phyloP scores from a whole-genome alignment of 2,888 invertebrate genomes.

The Halocaridina rubra region DNA sequence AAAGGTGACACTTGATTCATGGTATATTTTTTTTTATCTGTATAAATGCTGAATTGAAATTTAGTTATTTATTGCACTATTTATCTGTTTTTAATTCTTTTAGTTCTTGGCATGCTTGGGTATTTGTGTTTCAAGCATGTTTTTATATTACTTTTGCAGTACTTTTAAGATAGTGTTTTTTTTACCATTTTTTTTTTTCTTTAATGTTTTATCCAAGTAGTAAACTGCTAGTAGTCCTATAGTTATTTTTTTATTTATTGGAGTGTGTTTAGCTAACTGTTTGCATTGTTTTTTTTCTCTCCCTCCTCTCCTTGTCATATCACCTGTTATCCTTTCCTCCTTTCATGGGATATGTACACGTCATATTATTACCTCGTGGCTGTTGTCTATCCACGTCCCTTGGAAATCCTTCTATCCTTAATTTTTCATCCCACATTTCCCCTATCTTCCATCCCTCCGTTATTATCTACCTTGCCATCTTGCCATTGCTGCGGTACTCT shows the following conservation, averaged over 20 bases:
- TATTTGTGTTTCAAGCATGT: conserved; percentile 52
- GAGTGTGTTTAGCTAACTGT: conserved; percentile 58
- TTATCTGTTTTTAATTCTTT: no score
- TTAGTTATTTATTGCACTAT: no score
- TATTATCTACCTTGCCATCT: conserved; percentile 11
- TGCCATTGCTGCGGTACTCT: conserved; percentile 48
- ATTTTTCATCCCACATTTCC: background rate
- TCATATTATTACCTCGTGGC: background rate
- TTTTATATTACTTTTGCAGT: conserved; percentile 43
- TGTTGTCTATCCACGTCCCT: background rate
- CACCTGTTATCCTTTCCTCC: background rate
- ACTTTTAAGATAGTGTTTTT: conserved; percentile 47
- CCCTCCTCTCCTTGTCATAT: conserved; percentile 44
- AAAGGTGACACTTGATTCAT: no score
- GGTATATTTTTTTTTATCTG: conserved; percentile 12
- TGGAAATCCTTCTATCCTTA: background rate
- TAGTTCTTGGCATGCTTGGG: conserved; percentile 54
- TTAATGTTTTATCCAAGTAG: conserved; percentile 37
- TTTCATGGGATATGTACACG: conserved; percentile 1
- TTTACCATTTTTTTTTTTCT: conserved; percentile 37
- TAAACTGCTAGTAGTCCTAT: conserved; percentile 42
- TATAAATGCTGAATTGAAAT: background rate
- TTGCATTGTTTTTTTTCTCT: conserved; percentile 57
- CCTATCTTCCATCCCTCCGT: background rate
- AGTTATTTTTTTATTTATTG: conserved; percentile 45